These are phyloP conservation scores for Cyanoramphus novaezelandiae DNA, from an alignment of 2,113 vertebrate species.

Conservation along the genomic window DNA sequence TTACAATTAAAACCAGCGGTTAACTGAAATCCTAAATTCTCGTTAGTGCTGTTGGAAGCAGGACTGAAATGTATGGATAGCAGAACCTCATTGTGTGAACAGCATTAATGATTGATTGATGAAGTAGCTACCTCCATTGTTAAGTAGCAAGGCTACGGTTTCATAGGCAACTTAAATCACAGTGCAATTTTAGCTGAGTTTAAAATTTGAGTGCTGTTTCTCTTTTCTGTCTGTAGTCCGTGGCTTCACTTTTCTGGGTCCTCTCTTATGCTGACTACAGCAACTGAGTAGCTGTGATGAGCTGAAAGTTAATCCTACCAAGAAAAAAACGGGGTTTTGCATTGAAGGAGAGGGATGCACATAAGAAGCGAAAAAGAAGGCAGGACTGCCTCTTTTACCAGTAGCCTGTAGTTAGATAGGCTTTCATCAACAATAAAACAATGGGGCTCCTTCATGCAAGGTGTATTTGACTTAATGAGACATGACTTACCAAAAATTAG, in stretches of 20 bases:
- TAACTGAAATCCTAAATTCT: neutral
- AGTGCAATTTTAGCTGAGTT: neutral
- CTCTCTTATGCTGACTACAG: neutral
- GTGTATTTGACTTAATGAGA: slow-evolving; percentile 29
- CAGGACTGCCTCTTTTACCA: neutral
- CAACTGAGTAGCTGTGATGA: neutral
- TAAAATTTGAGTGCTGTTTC: neutral
- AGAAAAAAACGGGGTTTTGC: neutral
- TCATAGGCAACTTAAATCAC: neutral
- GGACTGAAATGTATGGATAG: neutral
- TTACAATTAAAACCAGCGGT: neutral
- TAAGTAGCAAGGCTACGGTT: neutral
- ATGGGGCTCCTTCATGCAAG: slow-evolving; percentile 4
- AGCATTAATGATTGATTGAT: neutral
- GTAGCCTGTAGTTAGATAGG: slow-evolving; percentile 12
- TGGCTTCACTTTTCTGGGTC: neutral
- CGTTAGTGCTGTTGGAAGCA: neutral
- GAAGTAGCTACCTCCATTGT: neutral
- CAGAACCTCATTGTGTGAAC: neutral
- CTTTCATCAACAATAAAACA: slow-evolving; percentile 37
- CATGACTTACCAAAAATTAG: neutral
- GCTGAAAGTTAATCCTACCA: neutral
- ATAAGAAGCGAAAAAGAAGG: neutral
- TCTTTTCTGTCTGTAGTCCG: neutral
- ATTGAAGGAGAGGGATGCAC: neutral